A percentile compares a stretch with the other conserved stretches of the same genome.
Evolutionary conservation across 1,140 invertebrate species (phyloP).

Genomic region (Diplogasteroides magnus): DNA sequence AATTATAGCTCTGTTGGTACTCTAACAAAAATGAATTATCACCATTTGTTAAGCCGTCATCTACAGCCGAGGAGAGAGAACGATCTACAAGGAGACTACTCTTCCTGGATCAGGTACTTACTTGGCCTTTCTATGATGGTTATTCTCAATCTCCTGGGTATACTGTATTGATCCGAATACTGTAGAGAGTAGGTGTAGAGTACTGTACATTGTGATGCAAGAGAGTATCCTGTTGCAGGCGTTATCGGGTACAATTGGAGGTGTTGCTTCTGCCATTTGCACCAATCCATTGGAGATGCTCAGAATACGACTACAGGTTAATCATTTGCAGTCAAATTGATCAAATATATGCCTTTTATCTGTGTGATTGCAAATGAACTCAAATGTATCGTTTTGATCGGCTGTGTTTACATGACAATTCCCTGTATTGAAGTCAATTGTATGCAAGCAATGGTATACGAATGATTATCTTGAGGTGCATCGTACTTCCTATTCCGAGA

Average conservation of each 20-base stretch:
- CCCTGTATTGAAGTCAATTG: too few species aligned
- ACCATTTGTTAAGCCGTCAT: too few species aligned
- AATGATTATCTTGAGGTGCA: conserved; percentile 43
- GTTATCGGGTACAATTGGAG: conserved; percentile 46
- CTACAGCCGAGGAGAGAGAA: background rate
- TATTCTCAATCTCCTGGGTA: too few species aligned
- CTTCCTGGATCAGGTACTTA: conserved; percentile 46
- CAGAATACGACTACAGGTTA: conserved; percentile 49
- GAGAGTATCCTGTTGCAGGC: too few species aligned
- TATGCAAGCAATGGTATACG: background rate
- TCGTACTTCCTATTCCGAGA: conserved; percentile 48
- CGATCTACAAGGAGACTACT: conserved; percentile 26
- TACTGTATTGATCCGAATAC: too few species aligned
- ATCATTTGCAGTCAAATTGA: conserved; percentile 10
- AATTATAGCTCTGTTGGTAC: too few species aligned
- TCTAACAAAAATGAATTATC: too few species aligned
- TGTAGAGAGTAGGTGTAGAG: too few species aligned
- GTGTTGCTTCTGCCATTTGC: conserved; percentile 42
- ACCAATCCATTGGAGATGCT: conserved; percentile 53
- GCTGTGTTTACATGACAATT: background rate
- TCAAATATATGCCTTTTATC: conserved; percentile 1
- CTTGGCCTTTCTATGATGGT: too few species aligned
- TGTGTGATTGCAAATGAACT: conserved; percentile 10
- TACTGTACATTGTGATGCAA: too few species aligned
- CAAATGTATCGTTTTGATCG: too few species aligned